Percentiles rank a stretch among this genome's conserved stretches.
Conservation (phyloP, 1,140 invertebrate species). For the Tenebrio molitor region DNA sequence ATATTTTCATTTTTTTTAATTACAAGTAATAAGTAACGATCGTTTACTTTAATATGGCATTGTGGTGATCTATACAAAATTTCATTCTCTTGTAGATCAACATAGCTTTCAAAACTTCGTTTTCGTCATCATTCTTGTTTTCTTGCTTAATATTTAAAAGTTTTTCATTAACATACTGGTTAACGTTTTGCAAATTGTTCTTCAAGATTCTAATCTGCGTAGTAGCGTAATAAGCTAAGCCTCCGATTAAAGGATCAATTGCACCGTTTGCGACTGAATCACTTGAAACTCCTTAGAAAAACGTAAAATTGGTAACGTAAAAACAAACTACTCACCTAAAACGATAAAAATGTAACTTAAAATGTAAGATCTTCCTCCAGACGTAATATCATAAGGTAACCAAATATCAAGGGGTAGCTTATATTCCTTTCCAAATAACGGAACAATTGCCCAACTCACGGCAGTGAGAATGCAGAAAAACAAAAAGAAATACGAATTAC, state of each 20-base stretch:
- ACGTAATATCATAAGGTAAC: background rate
- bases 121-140: background rate
- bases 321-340: too few species aligned
- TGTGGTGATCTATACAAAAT: conserved; percentile 16
- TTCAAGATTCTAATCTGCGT: conserved; percentile 23
- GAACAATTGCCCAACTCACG: background rate
- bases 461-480: background rate
- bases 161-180: background rate
- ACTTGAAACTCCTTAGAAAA: background rate
- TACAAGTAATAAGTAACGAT: too few species aligned
- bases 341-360: background rate
- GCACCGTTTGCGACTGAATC: background rate
- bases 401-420: conserved; percentile 8
- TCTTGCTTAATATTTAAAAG: too few species aligned
- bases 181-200: conserved; percentile 12
- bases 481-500: background rate
- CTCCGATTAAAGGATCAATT: conserved; percentile 7
- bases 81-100: conserved; percentile 8
- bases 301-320: background rate
- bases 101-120: background rate
- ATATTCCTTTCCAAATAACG: background rate
- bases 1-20: background rate
- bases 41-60: conserved; percentile 14
- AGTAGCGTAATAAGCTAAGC: background rate
- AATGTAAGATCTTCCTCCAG: background rate